These are phyloP conservation scores for Urosaurus nigricauda DNA, from an alignment of 2,797 vertebrate genomes.

Conservation along the genomic window DNA sequence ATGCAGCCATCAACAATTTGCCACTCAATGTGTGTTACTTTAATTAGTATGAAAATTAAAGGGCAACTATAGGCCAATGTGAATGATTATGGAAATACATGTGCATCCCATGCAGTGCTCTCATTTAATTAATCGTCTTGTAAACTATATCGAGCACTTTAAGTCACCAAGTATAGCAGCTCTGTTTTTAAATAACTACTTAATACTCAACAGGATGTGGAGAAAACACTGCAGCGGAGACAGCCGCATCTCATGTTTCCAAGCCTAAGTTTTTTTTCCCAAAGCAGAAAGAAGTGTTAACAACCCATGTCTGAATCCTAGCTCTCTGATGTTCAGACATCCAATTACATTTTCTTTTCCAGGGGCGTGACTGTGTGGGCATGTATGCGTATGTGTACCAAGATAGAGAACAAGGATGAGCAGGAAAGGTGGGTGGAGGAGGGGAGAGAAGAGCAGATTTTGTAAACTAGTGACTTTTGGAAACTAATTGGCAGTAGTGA, in stretches of 20 bases:
- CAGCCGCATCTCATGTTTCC: constrained; percentile 80
- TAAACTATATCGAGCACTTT: constrained; percentile 81
- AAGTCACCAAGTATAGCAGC: constrained; percentile 79
- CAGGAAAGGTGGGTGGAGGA: background rate
- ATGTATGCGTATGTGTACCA: background rate
- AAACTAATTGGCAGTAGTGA: constrained; percentile 83
- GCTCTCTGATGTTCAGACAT: constrained; percentile 83
- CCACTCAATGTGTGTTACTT: constrained; percentile 81
- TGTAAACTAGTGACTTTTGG: constrained; percentile 79
- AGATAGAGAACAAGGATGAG: background rate
- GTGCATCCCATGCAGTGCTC: constrained; percentile 80
- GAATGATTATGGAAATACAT: constrained; percentile 83
- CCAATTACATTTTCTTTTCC: constrained; percentile 79
- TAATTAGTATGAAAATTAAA: constrained; percentile 85
- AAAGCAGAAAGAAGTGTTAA: constrained; percentile 82
- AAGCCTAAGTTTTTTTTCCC: constrained; percentile 81
- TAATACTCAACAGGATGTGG: constrained; percentile 82
- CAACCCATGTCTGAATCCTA: constrained; percentile 78
- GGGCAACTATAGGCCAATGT: constrained; percentile 79
- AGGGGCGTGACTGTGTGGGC: background rate
- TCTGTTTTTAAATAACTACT: constrained; percentile 82
- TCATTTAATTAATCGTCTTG: constrained; percentile 83
- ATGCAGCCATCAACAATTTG: constrained; percentile 76
- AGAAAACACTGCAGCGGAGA: constrained; percentile 71
- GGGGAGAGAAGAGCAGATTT: constrained; percentile 73